phyloP scores from a whole-genome alignment of 2,113 vertebrate species.

The Nanger granti region DNA sequence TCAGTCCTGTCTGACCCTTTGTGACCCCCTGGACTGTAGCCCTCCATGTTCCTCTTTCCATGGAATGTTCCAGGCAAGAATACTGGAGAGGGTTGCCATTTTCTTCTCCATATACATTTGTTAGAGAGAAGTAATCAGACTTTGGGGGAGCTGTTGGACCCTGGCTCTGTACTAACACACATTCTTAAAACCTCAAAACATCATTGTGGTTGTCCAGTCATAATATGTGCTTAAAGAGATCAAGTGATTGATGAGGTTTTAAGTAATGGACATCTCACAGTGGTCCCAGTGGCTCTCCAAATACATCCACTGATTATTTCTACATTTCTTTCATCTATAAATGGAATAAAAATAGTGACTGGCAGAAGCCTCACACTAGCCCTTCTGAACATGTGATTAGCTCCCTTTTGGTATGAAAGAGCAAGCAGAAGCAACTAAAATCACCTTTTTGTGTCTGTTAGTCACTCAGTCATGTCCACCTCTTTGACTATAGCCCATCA shows the following conservation, averaged over 20 bases:
- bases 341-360: not conserved
- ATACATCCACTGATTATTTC: not conserved
- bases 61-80: not conserved
- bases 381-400: not conserved
- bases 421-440: not conserved
- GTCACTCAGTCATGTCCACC: not conserved
- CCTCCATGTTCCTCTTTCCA: not conserved
- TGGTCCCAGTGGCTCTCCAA: not conserved
- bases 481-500: not conserved
- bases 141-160: fast-evolving
- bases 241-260: not conserved
- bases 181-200: not conserved
- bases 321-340: not conserved
- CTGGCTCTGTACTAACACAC: not conserved
- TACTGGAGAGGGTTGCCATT: not conserved
- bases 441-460: not conserved
- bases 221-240: not conserved
- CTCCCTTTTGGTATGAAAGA: not conserved
- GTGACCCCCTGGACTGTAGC: not conserved
- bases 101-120: not conserved
- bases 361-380: not conserved
- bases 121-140: not conserved
- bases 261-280: not conserved
- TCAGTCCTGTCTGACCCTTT: not conserved
- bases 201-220: not conserved